Percentiles rank a stretch among this genome's conserved stretches.
phyloP scores from a whole-genome alignment of 2,888 invertebrate genomes.

The Melinaea menophilus region DNA sequence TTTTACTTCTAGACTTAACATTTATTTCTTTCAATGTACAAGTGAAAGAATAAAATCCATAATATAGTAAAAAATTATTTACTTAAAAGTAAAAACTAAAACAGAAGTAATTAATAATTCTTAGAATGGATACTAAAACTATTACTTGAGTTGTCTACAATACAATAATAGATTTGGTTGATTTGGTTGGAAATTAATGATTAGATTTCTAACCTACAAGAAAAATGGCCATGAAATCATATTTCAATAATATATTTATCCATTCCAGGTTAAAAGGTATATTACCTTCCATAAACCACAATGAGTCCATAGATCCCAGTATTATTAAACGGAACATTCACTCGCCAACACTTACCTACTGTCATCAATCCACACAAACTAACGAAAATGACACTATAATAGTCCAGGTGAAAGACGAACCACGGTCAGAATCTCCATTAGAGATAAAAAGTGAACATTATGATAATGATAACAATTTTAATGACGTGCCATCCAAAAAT shows the following conservation, averaged over 20 bases:
- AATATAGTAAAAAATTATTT: too few relatives aligned
- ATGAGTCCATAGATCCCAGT: slow-evolving; percentile 47
- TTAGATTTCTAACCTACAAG: too few relatives aligned
- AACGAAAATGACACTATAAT: slow-evolving; percentile 30
- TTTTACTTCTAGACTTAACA: too few relatives aligned
- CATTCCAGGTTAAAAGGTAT: slow-evolving; percentile 42
- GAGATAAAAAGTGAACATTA: slow-evolving; percentile 49
- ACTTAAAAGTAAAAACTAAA: too few relatives aligned
- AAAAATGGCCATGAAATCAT: too few relatives aligned
- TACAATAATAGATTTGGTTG: too few relatives aligned
- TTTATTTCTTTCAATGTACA: too few relatives aligned
- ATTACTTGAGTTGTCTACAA: too few relatives aligned
- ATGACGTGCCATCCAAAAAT: slow-evolving; percentile 47
- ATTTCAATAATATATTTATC: neutral
- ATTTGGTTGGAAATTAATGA: too few relatives aligned
- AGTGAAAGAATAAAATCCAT: too few relatives aligned
- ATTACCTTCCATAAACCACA: slow-evolving; percentile 19
- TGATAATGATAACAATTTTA: slow-evolving; percentile 37
- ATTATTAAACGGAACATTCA: slow-evolving; percentile 40
- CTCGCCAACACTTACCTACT: slow-evolving; percentile 33
- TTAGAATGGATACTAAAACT: too few relatives aligned
- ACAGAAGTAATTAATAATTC: too few relatives aligned
- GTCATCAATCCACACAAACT: slow-evolving; percentile 56
- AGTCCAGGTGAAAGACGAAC: slow-evolving; percentile 50
- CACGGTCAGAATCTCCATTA: slow-evolving; percentile 33